Evolutionary conservation across 2,113 vertebrate species (phyloP).

Genomic region (Dendrocopos noguchii): DNA sequence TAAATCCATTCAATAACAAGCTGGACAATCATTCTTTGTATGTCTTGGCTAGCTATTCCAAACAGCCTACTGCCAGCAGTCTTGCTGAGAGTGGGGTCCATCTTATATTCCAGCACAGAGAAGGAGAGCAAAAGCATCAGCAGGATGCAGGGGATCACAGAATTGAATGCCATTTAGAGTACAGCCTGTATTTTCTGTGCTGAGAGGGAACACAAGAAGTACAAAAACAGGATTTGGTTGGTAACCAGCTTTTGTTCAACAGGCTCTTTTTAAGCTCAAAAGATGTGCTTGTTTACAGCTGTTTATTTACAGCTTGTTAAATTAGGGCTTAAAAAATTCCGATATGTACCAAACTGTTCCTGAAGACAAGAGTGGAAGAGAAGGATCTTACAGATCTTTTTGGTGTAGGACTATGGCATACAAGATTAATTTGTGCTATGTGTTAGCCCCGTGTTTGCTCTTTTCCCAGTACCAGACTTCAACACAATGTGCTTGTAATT

Average conservation of each 20-base stretch:
- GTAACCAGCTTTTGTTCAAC: background rate
- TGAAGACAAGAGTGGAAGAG: background rate
- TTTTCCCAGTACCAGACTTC: background rate
- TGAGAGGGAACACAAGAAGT: background rate
- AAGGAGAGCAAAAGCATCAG: background rate
- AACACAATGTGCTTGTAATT: background rate
- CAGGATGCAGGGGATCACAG: background rate
- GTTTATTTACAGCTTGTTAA: background rate
- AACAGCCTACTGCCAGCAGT: background rate
- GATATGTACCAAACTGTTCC: background rate
- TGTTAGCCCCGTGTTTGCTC: background rate
- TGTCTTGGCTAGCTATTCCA: background rate
- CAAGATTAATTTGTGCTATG: background rate
- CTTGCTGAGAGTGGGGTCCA: background rate
- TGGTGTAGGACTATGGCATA: fast-evolving
- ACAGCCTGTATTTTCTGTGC: background rate
- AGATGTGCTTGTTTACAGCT: background rate
- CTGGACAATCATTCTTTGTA: background rate
- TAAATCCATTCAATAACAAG: background rate
- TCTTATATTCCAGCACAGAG: background rate
- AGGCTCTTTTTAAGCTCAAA: background rate
- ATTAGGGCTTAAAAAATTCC: background rate
- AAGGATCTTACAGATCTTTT: background rate
- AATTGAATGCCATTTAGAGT: background rate
- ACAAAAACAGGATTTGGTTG: background rate